phyloP scores from a whole-genome alignment of 2,888 invertebrate genomes.

The Lepas anatifera region DNA sequence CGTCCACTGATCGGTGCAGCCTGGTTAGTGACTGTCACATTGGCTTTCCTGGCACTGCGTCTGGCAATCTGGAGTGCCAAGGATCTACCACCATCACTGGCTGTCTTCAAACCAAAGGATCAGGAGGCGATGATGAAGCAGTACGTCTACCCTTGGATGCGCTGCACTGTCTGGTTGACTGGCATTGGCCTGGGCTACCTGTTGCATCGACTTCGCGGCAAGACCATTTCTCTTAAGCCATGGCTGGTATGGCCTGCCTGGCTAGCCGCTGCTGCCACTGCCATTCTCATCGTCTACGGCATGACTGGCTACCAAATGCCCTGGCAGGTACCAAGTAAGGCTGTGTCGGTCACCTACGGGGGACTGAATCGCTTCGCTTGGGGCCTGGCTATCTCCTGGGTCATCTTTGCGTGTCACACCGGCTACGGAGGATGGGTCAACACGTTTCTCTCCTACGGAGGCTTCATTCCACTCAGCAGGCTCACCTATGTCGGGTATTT shows the following conservation, averaged over 20 bases:
- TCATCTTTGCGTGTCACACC: constrained; percentile 57
- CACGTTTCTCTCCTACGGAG: constrained; percentile 44
- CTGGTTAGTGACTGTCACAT: not conserved
- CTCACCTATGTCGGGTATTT: constrained; percentile 55
- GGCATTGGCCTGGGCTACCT: constrained; percentile 16
- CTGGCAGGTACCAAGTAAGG: constrained; percentile 26
- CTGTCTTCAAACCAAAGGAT: not conserved
- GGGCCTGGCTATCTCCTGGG: constrained; percentile 56
- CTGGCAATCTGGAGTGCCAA: not conserved
- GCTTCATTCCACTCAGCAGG: constrained; percentile 51
- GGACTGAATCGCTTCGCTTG: constrained; percentile 53
- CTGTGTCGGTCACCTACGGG: constrained; percentile 52
- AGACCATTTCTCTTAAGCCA: not conserved
- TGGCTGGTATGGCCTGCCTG: constrained; percentile 42
- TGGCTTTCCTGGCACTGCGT: not conserved
- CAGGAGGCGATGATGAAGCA: not conserved
- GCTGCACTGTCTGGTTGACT: constrained; percentile 15
- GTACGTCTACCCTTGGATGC: constrained; percentile 11
- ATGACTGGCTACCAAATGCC: constrained; percentile 42
- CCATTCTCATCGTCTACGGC: constrained; percentile 64
- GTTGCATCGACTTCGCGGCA: not conserved
- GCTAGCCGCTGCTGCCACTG: constrained; percentile 50
- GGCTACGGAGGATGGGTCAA: constrained; percentile 50
- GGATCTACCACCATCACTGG: not conserved
- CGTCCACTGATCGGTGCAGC: not conserved